These are phyloP conservation scores for Petrolisthes cinctipes DNA, from an alignment of 2,888 invertebrate species.

Conservation along the genomic window DNA sequence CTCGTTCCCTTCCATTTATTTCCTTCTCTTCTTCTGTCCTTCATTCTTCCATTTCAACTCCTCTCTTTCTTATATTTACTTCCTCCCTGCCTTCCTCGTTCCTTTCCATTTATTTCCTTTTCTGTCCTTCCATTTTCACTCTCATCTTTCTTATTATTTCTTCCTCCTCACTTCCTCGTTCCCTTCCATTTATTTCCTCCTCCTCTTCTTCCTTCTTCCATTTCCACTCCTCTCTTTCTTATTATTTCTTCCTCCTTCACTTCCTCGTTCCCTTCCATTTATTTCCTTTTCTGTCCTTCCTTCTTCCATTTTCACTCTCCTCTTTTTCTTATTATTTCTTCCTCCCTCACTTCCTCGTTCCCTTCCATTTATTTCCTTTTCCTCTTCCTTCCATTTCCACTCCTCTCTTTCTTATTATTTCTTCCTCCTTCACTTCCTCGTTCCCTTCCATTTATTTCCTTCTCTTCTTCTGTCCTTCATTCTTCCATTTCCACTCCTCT, in stretches of 20 bases:
- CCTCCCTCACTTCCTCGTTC: neutral
- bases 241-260: neutral
- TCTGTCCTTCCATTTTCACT: no score
- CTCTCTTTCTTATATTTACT: no score
- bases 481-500: no score
- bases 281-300: neutral
- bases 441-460: neutral
- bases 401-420: slow-evolving; percentile 2
- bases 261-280: neutral
- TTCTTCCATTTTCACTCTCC: neutral
- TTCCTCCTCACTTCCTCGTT: no score
- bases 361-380: neutral
- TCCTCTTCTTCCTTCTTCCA: neutral
- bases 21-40: neutral
- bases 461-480: neutral
- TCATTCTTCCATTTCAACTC: no score
- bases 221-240: neutral
- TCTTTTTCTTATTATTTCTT: neutral
- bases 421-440: no score
- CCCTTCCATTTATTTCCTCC: neutral
- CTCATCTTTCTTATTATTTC: no score
- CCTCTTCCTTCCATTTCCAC: neutral
- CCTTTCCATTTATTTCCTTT: no score
- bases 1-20: no score
- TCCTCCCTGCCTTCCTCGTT: no score